A percentile compares a stretch with the other conserved stretches of the same genome.
phyloP scores from a whole-genome alignment of 1,140 invertebrate genomes.

The Antheraea pernyi region DNA sequence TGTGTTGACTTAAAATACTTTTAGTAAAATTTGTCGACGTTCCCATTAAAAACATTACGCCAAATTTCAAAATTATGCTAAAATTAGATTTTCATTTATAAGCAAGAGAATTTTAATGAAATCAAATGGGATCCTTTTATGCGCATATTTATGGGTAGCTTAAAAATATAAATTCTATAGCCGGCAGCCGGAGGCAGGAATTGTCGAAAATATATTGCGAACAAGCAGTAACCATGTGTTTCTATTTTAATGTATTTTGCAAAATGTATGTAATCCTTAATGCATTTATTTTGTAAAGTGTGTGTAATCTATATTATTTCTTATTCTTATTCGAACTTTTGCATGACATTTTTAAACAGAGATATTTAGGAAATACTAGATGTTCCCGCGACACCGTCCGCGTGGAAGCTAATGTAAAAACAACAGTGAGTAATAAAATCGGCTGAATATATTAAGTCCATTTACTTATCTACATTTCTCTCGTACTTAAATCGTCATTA shows the following conservation, averaged over 20 bases:
- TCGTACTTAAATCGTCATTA: too few relatives aligned
- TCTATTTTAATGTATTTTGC: not conserved
- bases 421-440: too few relatives aligned
- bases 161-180: constrained; percentile 45
- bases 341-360: too few relatives aligned
- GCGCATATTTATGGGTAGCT: constrained; percentile 52
- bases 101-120: constrained; percentile 36
- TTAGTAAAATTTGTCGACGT: not conserved
- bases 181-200: constrained; percentile 22
- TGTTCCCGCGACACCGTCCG: too few relatives aligned
- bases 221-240: not conserved
- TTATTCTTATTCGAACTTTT: too few relatives aligned
- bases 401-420: too few relatives aligned
- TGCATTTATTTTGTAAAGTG: too few relatives aligned
- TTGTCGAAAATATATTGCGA: constrained; percentile 31
- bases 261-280: not conserved
- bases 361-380: too few relatives aligned
- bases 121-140: constrained; percentile 51
- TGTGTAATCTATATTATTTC: too few relatives aligned
- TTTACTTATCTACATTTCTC: too few relatives aligned
- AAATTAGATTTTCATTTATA: constrained; percentile 23
- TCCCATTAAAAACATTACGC: constrained; percentile 3
- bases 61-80: constrained; percentile 27
- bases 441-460: too few relatives aligned
- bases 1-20: not conserved